Conservation (phyloP, 2,113 vertebrate genomes). For the Phodopus roborovskii region DNA sequence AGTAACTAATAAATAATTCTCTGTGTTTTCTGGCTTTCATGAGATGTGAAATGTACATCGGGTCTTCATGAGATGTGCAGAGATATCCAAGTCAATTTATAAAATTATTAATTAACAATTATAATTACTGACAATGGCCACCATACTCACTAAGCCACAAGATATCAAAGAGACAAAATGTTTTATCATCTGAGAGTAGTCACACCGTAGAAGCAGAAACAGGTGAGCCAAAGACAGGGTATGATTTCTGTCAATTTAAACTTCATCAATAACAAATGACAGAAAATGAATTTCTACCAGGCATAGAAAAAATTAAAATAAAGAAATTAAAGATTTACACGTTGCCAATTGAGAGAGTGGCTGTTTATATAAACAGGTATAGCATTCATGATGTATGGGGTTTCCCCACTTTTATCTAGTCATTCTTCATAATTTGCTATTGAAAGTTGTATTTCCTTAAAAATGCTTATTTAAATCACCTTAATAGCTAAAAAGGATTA, state of each 20-base stretch:
- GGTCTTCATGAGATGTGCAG: not conserved
- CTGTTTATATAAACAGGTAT: not conserved
- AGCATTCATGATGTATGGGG: not conserved
- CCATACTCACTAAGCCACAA: not conserved
- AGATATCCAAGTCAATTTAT: not conserved
- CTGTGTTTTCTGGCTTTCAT: not conserved
- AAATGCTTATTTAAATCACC: not conserved
- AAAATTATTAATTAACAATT: not conserved
- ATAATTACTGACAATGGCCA: not conserved
- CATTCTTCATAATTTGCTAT: not conserved
- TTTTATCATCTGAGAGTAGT: not conserved
- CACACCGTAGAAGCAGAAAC: not conserved
- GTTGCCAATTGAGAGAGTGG: not conserved
- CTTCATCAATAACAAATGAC: not conserved
- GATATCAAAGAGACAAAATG: not conserved
- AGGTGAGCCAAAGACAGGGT: not conserved
- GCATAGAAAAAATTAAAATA: slow-evolving; percentile 5
- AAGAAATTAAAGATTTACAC: not conserved
- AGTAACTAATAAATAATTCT: not conserved
- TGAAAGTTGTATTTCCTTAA: not conserved
- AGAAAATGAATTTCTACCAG: not conserved
- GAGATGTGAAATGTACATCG: not conserved
- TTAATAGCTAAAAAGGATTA: not conserved
- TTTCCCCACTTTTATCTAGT: not conserved
- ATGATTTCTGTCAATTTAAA: not conserved